Evolutionary conservation across 2,113 vertebrate genomes (phyloP).

Genomic region (human (Homo sapiens)): DNA sequence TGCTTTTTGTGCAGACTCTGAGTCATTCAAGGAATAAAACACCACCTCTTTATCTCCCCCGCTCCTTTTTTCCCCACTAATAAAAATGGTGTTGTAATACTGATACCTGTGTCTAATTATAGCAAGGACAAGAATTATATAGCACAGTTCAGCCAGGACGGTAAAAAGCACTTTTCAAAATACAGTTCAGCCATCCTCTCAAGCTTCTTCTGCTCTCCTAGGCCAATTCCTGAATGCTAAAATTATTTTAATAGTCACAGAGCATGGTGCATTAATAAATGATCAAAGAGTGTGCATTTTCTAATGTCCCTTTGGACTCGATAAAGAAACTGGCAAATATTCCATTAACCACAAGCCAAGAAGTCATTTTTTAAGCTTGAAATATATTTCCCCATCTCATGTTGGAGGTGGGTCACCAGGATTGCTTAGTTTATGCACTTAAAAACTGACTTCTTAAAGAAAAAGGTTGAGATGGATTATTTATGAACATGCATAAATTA

Average conservation of each 20-base stretch:
- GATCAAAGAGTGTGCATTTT: constrained; percentile 60
- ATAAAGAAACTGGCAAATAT: constrained; percentile 63
- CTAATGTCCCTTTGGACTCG: constrained; percentile 54
- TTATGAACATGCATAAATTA: constrained; percentile 33
- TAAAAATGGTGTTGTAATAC: constrained; percentile 33
- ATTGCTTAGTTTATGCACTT: constrained; percentile 16
- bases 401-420: constrained; percentile 43
- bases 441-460: constrained; percentile 46
- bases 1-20: not conserved
- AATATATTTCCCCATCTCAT: constrained; percentile 36
- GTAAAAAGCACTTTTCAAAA: constrained; percentile 53
- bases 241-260: constrained; percentile 58
- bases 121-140: not conserved
- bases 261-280: constrained; percentile 61
- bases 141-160: not conserved
- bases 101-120: constrained; percentile 60
- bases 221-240: constrained; percentile 35
- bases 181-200: not conserved
- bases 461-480: constrained; percentile 43
- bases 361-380: constrained; percentile 60
- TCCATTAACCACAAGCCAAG: constrained; percentile 58
- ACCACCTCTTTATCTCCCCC: constrained; percentile 6
- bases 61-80: not conserved
- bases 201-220: not conserved
- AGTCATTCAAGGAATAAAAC: not conserved